Conservation (phyloP, 1,140 invertebrate genomes). For the Cyrtorhinus lividipennis region DNA sequence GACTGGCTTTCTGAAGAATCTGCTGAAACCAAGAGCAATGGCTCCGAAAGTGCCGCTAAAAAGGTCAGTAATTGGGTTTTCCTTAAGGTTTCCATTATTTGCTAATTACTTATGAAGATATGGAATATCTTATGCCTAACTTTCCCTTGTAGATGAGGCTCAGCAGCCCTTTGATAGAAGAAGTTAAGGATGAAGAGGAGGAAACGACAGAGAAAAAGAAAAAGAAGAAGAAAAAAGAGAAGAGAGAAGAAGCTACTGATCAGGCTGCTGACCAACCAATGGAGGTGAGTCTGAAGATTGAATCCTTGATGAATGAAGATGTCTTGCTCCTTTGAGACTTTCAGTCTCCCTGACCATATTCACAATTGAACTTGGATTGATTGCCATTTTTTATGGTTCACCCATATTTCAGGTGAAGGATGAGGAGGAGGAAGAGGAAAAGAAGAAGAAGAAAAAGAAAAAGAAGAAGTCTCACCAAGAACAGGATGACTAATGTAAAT, state of each 20-base stretch:
- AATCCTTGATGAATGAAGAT: too few relatives aligned
- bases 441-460: conserved; percentile 47
- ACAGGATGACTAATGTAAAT: conserved; percentile 24
- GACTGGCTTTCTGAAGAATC: conserved; percentile 53
- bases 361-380: not conserved
- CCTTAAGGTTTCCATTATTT: too few relatives aligned
- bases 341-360: not conserved
- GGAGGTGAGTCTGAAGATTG: not conserved
- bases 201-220: not conserved
- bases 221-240: not conserved
- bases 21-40: not conserved
- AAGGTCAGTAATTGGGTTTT: not conserved
- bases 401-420: not conserved
- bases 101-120: not conserved
- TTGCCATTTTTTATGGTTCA: not conserved
- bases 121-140: too few relatives aligned
- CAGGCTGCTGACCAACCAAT: not conserved
- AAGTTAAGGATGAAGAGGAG: not conserved
- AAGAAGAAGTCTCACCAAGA: conserved; percentile 48
- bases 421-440: conserved; percentile 15
- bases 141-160: not conserved
- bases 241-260: not conserved
- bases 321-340: too few relatives aligned
- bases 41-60: not conserved
- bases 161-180: not conserved